These are phyloP conservation scores for Onchidella celtica DNA, from an alignment of 2,888 invertebrate genomes.

Conservation along the genomic window DNA sequence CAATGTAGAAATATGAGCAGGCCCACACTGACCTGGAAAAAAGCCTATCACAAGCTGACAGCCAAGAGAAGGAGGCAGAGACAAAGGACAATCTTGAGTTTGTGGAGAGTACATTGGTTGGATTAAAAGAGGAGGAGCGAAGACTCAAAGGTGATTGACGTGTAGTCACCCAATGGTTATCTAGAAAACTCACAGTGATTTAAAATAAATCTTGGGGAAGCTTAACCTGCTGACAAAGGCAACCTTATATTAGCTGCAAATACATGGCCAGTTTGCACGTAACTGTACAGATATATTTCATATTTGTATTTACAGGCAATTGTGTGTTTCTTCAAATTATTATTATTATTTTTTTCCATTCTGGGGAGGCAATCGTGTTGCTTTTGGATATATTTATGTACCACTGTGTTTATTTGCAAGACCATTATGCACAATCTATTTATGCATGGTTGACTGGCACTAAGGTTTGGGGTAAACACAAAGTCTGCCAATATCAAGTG, in stretches of 20 bases:
- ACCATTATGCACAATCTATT: background rate
- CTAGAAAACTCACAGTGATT: too few species aligned
- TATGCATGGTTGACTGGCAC: background rate
- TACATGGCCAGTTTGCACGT: too few species aligned
- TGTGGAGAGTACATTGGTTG: slow-evolving; percentile 75
- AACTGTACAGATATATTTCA: too few species aligned
- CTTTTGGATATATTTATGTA: background rate
- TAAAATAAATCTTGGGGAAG: too few species aligned
- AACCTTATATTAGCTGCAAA: too few species aligned
- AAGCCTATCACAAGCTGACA: slow-evolving; percentile 50
- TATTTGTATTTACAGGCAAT: too few species aligned
- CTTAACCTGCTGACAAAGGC: too few species aligned
- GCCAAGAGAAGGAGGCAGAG: slow-evolving; percentile 54
- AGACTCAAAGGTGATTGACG: slow-evolving; percentile 51
- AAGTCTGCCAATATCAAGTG: too few species aligned
- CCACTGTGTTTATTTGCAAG: background rate
- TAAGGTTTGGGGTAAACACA: background rate
- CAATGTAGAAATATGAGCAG: slow-evolving; percentile 54
- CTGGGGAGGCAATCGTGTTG: too few species aligned
- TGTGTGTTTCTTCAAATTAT: too few species aligned
- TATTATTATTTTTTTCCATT: too few species aligned
- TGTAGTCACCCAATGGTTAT: too few species aligned
- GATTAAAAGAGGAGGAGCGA: slow-evolving; percentile 69
- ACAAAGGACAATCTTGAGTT: slow-evolving; percentile 72
- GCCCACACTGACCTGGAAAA: slow-evolving; percentile 40